Percentiles rank a stretch among this genome's conserved stretches.
These are phyloP conservation scores for Capromys pilorides DNA, from an alignment of 2,797 vertebrate genomes.

Conservation along the genomic window DNA sequence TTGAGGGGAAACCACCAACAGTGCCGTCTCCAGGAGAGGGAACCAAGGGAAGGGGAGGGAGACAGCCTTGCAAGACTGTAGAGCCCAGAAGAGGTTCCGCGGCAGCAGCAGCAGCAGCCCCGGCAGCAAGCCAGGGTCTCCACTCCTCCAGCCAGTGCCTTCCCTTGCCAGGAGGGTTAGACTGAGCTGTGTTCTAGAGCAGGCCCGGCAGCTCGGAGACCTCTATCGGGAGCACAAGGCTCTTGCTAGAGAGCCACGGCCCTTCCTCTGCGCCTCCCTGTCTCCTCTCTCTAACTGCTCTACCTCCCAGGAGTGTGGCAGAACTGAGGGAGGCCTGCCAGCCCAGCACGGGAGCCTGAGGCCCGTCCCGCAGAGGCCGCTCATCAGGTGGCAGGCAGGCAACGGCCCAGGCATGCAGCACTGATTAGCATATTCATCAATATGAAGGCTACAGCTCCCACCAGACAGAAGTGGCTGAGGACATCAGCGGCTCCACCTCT, in stretches of 20 bases:
- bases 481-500: neutral
- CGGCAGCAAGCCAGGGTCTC: neutral
- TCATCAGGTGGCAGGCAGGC: conserved; percentile 17
- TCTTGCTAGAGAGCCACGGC: neutral
- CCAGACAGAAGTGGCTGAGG: conserved; percentile 50
- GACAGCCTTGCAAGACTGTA: neutral
- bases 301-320: neutral
- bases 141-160: neutral
- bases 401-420: conserved; percentile 58
- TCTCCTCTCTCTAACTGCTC: neutral
- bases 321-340: neutral
- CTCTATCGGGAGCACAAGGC: rapidly evolving
- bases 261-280: neutral
- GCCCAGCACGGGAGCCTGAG: neutral
- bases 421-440: conserved; percentile 78
- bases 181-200: neutral
- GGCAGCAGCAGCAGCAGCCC: rapidly evolving
- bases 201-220: neutral
- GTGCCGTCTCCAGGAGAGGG: neutral
- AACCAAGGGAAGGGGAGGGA: neutral
- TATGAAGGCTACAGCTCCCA: neutral
- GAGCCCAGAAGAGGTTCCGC: rapidly evolving
- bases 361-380: neutral
- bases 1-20: neutral
- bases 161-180: neutral